These are phyloP conservation scores for Ochropleura plecta DNA, from an alignment of 2,888 invertebrate species.

Conservation along the genomic window DNA sequence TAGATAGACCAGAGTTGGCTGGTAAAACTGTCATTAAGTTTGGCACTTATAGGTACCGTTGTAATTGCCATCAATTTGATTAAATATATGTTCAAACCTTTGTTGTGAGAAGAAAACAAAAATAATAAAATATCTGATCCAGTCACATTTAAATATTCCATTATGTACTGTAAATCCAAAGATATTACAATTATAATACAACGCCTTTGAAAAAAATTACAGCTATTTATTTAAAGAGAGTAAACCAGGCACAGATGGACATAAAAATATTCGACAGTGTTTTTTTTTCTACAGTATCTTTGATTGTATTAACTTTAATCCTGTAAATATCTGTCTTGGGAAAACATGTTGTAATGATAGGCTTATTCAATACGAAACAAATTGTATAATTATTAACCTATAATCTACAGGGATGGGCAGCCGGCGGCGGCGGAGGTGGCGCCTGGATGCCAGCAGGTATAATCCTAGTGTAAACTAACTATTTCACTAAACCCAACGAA, in stretches of 20 bases:
- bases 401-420: conserved; percentile 84
- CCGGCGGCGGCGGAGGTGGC: conserved; percentile 85
- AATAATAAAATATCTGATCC: background rate
- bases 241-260: background rate
- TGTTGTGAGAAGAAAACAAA: too few relatives aligned
- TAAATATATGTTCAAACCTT: too few relatives aligned
- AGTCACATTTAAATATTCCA: background rate
- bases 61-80: too few relatives aligned
- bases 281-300: too few relatives aligned
- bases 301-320: too few relatives aligned
- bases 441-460: conserved; percentile 89
- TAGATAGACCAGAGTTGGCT: too few relatives aligned
- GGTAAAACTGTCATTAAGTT: too few relatives aligned
- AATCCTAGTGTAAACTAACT: conserved; percentile 74
- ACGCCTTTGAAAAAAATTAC: conserved; percentile 2
- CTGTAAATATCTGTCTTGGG: too few relatives aligned
- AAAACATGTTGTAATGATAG: too few relatives aligned
- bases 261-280: too few relatives aligned
- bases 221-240: conserved; percentile 1
- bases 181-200: background rate
- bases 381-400: background rate
- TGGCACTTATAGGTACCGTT: too few relatives aligned
- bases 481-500: conserved; percentile 41
- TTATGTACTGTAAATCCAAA: background rate
- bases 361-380: background rate